Conservation (phyloP, 2,888 invertebrate genomes). For the Tenthredo amoena region DNA sequence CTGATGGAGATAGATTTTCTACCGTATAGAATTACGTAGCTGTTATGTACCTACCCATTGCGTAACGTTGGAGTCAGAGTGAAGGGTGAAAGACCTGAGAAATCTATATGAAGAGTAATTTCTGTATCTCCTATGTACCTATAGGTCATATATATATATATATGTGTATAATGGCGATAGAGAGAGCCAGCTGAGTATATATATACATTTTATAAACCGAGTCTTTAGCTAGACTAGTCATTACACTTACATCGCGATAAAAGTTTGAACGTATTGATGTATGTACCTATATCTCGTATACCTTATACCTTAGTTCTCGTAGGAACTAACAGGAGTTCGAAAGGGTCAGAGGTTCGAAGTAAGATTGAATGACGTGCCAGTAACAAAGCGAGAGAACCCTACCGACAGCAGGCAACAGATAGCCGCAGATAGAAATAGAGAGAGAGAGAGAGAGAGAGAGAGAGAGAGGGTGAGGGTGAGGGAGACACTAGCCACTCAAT, state of each 20-base stretch:
- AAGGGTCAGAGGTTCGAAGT: conserved; percentile 33
- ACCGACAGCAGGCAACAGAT: conserved; percentile 58
- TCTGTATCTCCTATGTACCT: conserved; percentile 1
- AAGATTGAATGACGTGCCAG: conserved; percentile 50
- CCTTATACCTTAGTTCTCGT: not conserved
- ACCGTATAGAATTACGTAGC: not conserved
- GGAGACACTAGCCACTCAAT: conserved; percentile 38
- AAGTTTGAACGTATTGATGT: conserved; percentile 36
- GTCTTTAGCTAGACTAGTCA: conserved; percentile 2
- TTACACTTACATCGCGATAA: conserved; percentile 39
- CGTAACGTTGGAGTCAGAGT: conserved; percentile 12
- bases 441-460: conserved; percentile 3
- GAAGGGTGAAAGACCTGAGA: conserved; percentile 6
- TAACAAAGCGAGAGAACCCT: conserved; percentile 43
- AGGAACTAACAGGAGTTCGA: conserved; percentile 41
- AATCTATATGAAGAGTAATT: conserved; percentile 26
- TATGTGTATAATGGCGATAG: not conserved
- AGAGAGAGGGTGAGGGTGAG: conserved; percentile 54
- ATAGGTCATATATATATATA: not conserved
- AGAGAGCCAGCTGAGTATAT: not conserved
- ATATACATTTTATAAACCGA: conserved; percentile 8
- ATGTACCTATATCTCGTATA: conserved; percentile 6
- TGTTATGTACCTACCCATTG: not conserved
- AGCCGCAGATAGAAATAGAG: conserved; percentile 54
- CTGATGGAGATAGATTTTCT: not conserved